A percentile compares a stretch with the other conserved stretches of the same genome.
Conservation (phyloP, 2,113 vertebrate species). For the Oryzias melastigma region DNA sequence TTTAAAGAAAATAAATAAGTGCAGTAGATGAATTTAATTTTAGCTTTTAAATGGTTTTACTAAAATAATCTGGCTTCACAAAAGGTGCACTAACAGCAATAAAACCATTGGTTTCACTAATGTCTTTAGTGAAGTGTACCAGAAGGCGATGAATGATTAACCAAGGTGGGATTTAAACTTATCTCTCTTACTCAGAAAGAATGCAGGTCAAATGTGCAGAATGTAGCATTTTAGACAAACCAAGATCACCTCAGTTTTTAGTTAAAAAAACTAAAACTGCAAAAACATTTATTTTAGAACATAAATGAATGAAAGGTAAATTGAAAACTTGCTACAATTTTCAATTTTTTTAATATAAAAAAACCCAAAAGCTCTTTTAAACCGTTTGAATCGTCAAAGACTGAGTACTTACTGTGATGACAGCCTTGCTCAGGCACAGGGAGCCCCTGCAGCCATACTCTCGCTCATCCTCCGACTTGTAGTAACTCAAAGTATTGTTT, state of each 20-base stretch:
- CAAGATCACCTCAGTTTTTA: too few species aligned
- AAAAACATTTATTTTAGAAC: too few species aligned
- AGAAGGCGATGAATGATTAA: constrained; percentile 62
- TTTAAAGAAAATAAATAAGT: too few species aligned
- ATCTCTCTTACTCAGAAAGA: constrained; percentile 27
- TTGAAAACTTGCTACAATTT: too few species aligned
- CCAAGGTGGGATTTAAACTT: constrained; percentile 54
- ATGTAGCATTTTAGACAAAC: not conserved
- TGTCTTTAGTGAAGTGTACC: constrained; percentile 31
- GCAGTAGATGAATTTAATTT: too few species aligned
- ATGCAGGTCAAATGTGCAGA: constrained; percentile 6
- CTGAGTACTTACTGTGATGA: constrained; percentile 87
- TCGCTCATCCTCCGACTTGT: constrained; percentile 94
- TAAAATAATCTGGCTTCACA: not conserved
- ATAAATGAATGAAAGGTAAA: too few species aligned
- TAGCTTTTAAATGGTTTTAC: not conserved
- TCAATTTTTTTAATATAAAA: too few species aligned
- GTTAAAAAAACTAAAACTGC: too few species aligned
- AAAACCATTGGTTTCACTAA: constrained; percentile 49
- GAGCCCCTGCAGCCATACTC: constrained; percentile 96
- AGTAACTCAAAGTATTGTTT: constrained; percentile 93
- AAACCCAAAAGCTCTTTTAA: too few species aligned
- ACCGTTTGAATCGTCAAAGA: too few species aligned
- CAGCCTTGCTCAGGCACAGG: constrained; percentile 94
- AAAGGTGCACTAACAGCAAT: constrained; percentile 42